Evolutionary conservation across 1,140 invertebrate genomes (phyloP).

Genomic region (Charaxes varanes): DNA sequence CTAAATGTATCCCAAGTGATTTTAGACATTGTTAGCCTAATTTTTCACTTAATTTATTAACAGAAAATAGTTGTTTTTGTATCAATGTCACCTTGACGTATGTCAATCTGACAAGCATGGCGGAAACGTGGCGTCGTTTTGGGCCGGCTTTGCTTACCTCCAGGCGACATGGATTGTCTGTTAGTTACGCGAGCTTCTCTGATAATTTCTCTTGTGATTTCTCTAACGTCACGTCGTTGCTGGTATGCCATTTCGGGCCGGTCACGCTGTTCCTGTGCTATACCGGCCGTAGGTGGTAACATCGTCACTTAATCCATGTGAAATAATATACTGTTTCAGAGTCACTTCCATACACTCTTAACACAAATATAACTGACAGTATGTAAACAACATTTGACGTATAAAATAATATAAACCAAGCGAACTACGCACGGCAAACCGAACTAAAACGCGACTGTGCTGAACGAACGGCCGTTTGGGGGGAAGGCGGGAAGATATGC

Average conservation of each 20-base stretch:
- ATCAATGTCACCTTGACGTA: constrained; percentile 70
- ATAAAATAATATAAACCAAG: constrained; percentile 32
- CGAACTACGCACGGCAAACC: constrained; percentile 49
- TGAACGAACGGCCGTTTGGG: constrained; percentile 33
- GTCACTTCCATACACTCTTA: constrained; percentile 24
- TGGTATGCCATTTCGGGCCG: constrained; percentile 64
- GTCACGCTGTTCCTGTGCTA: constrained; percentile 57
- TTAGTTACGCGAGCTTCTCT: constrained; percentile 58
- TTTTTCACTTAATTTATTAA: constrained; percentile 34
- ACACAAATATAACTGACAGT: constrained; percentile 27
- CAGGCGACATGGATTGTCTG: constrained; percentile 61
- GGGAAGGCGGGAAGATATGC: constrained; percentile 63
- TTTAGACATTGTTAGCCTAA: constrained; percentile 15
- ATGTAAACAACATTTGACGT: constrained; percentile 34
- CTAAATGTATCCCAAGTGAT: constrained; percentile 18
- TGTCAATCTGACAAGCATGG: constrained; percentile 70
- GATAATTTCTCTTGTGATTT: constrained; percentile 63
- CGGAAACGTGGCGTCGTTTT: constrained; percentile 71
- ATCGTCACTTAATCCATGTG: constrained; percentile 66
- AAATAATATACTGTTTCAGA: constrained; percentile 35
- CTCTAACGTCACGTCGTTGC: constrained; percentile 62
- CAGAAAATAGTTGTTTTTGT: constrained; percentile 56
- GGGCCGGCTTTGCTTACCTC: constrained; percentile 66
- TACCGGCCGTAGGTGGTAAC: constrained; percentile 69
- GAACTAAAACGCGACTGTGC: constrained; percentile 59